Conservation (phyloP, 2,113 vertebrate species). For the Asarcornis scutulata region DNA sequence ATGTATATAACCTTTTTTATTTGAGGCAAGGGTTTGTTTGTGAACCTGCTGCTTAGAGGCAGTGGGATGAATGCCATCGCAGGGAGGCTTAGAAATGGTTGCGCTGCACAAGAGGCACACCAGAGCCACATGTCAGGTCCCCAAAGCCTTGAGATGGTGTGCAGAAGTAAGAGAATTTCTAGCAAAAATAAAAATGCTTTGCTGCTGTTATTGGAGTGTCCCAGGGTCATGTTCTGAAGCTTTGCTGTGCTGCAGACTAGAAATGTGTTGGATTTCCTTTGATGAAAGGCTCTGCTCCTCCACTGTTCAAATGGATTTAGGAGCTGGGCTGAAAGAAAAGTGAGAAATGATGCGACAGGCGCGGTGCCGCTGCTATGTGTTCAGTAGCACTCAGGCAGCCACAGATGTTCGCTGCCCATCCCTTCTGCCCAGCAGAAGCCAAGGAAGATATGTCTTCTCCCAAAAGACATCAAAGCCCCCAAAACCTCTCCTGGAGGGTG, state of each 20-base stretch:
- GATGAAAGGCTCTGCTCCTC: background rate
- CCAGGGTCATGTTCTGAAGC: background rate
- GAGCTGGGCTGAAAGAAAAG: background rate
- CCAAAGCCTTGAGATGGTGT: background rate
- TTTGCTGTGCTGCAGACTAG: background rate
- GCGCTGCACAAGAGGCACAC: background rate
- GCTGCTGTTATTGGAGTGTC: background rate
- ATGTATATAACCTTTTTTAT: background rate
- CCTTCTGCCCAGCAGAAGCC: background rate
- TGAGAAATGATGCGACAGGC: background rate
- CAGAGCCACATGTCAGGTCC: background rate
- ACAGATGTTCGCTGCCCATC: background rate
- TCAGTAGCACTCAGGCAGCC: background rate
- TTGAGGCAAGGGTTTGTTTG: background rate
- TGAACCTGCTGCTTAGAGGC: background rate
- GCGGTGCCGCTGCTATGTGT: background rate
- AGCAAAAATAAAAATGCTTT: background rate
- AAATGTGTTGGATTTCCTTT: background rate
- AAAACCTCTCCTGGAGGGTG: background rate
- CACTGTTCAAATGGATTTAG: background rate
- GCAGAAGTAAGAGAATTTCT: background rate
- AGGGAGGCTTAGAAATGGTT: background rate
- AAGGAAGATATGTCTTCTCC: background rate
- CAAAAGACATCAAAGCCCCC: background rate
- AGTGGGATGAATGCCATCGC: background rate